Percentiles rank a stretch among this genome's conserved stretches.
These are phyloP conservation scores for Orthochromis malagaraziensis DNA, from an alignment of 2,113 vertebrate genomes.

Conservation along the genomic window DNA sequence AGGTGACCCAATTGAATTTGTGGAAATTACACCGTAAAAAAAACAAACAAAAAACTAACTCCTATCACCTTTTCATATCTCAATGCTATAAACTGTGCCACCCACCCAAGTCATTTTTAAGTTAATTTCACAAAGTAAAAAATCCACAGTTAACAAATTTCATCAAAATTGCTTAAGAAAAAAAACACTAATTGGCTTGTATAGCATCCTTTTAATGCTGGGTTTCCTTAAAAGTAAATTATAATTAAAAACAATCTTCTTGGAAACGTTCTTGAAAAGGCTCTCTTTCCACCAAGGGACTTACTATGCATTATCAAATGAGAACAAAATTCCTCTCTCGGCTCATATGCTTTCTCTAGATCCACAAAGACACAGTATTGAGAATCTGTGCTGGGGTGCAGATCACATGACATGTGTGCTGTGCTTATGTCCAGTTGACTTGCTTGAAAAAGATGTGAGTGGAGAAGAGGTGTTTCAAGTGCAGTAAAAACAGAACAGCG, in stretches of 20 bases:
- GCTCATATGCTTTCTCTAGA: neutral
- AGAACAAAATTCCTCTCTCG: neutral
- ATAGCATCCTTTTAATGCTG: neutral
- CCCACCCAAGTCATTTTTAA: neutral
- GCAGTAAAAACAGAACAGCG: neutral
- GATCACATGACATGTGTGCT: neutral
- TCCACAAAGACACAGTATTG: neutral
- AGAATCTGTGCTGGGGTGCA: neutral
- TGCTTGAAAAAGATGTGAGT: neutral
- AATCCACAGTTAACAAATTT: neutral
- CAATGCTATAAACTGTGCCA: neutral
- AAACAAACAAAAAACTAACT: neutral
- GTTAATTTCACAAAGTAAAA: neutral
- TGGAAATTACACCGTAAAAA: neutral
- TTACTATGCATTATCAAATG: neutral
- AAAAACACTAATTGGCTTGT: neutral
- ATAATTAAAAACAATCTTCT: neutral
- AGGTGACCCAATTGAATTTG: neutral
- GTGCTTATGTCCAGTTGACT: neutral
- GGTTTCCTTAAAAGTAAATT: neutral
- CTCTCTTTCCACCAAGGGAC: neutral
- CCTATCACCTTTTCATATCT: neutral
- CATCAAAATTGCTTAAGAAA: neutral
- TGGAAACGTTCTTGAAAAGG: neutral
- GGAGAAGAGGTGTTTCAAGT: neutral